These are phyloP conservation scores for Perdita meconis DNA, from an alignment of 2,888 invertebrate genomes.

Conservation along the genomic window DNA sequence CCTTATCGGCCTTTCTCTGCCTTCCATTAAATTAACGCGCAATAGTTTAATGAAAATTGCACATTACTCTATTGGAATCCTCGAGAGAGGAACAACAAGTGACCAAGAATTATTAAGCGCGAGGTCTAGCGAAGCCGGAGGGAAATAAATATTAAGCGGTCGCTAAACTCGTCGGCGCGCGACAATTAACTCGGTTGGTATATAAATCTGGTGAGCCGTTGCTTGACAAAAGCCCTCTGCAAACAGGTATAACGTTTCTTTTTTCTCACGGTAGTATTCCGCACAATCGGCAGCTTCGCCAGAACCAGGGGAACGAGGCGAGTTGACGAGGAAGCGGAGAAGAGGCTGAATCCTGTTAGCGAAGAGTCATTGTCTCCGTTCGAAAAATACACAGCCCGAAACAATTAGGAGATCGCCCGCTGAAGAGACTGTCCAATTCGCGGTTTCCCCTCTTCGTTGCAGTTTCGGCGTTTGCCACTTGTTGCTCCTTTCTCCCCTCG, in stretches of 20 bases:
- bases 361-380: neutral
- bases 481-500: neutral
- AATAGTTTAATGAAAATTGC: neutral
- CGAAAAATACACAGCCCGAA: too few species aligned
- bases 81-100: neutral
- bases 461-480: slow-evolving; percentile 7
- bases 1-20: neutral
- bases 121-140: neutral
- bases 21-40: neutral
- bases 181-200: slow-evolving; percentile 49
- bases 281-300: slow-evolving; percentile 34
- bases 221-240: slow-evolving; percentile 18
- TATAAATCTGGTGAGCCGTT: slow-evolving; percentile 41
- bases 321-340: neutral
- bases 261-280: slow-evolving; percentile 54
- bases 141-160: slow-evolving; percentile 33
- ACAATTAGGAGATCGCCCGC: neutral
- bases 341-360: neutral
- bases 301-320: slow-evolving; percentile 9
- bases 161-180: slow-evolving; percentile 39
- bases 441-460: neutral
- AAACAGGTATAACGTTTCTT: slow-evolving; percentile 48
- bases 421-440: neutral
- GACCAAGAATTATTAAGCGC: neutral
- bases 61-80: neutral